Evolutionary conservation across 2,888 invertebrate genomes (phyloP).

Genomic region (Chaitophorus viminalis): DNA sequence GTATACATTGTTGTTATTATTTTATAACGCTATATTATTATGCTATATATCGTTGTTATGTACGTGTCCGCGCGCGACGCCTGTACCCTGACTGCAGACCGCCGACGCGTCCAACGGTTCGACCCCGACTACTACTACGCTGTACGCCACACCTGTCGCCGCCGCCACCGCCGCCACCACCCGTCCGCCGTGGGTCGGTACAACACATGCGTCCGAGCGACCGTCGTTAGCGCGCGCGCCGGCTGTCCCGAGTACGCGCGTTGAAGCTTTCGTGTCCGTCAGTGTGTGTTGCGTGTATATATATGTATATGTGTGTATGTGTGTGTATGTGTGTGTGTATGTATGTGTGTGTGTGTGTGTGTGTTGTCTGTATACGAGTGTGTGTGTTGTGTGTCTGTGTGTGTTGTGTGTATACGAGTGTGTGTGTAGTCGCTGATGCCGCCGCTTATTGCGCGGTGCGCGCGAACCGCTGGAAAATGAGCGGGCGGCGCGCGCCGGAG

Average conservation of each 20-base stretch:
- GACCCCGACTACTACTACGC: conserved; percentile 48
- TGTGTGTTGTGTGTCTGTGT: too few species aligned
- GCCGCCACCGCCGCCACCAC: neutral
- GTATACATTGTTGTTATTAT: neutral
- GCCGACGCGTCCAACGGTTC: conserved; percentile 53
- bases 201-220: conserved; percentile 60
- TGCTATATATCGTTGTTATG: neutral
- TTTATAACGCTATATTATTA: too few species aligned
- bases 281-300: too few species aligned
- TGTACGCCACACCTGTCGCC: conserved; percentile 43
- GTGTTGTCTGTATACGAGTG: too few species aligned
- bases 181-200: neutral
- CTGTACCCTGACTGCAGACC: conserved; percentile 35
- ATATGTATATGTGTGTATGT: too few species aligned
- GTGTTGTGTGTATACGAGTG: too few species aligned
- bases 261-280: too few species aligned
- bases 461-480: conserved; percentile 14
- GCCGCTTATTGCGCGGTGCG: conserved; percentile 21
- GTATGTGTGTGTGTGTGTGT: too few species aligned
- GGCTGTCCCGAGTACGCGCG: too few species aligned
- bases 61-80: conserved; percentile 1
- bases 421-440: neutral
- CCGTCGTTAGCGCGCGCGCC: conserved; percentile 48
- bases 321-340: too few species aligned
- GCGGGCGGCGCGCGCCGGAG: neutral